These are phyloP conservation scores for Numenius phaeopus DNA, from an alignment of 2,797 vertebrate genomes.

Conservation along the genomic window DNA sequence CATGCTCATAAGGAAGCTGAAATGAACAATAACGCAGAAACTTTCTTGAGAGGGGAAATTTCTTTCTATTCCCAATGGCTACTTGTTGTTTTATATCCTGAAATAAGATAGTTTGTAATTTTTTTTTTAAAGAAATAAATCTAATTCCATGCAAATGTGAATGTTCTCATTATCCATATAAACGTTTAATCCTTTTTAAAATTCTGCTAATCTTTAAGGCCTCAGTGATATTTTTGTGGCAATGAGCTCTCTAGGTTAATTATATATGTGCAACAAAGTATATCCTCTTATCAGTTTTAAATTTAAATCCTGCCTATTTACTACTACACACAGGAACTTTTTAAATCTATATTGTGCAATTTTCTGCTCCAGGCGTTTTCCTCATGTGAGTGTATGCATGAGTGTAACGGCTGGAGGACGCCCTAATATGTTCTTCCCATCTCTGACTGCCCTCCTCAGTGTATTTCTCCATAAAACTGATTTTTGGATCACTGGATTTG, in stretches of 20 bases:
- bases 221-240: constrained; percentile 47
- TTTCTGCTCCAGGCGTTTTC: constrained; percentile 29
- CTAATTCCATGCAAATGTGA: neutral
- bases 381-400: neutral
- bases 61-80: neutral
- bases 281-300: constrained; percentile 56
- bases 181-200: constrained; percentile 64
- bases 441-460: neutral
- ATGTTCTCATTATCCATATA: constrained; percentile 47
- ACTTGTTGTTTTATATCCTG: neutral
- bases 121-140: neutral
- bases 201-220: constrained; percentile 55
- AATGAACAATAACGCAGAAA: neutral
- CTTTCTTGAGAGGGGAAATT: neutral
- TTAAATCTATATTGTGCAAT: constrained; percentile 29
- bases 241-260: constrained; percentile 44
- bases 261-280: constrained; percentile 40
- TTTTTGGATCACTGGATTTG: neutral
- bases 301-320: constrained; percentile 59
- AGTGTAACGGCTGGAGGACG: neutral
- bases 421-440: neutral
- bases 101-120: neutral
- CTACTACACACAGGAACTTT: neutral
- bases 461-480: neutral
- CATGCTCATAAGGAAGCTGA: neutral